phyloP scores from a whole-genome alignment of 2,888 invertebrate species.

The Andrena fulva region DNA sequence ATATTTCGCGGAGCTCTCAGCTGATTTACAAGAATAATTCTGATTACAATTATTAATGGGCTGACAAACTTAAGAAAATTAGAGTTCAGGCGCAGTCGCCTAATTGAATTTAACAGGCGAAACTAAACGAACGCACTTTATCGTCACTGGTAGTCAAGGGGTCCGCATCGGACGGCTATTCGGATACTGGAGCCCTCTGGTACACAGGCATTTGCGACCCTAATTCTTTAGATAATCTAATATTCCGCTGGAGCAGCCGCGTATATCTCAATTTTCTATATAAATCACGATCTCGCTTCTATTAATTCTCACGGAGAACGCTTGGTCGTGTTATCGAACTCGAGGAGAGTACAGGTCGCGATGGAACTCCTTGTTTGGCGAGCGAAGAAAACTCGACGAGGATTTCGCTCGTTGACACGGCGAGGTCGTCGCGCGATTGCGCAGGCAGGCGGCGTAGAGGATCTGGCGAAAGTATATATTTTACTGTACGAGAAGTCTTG shows the following conservation, averaged over 20 bases:
- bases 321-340: slow-evolving; percentile 21
- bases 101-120: neutral
- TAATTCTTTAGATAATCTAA: slow-evolving; percentile 18
- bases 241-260: slow-evolving; percentile 2
- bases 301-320: slow-evolving; percentile 22
- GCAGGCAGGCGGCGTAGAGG: too few relatives aligned
- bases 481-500: neutral
- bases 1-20: too few relatives aligned
- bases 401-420: neutral
- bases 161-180: neutral
- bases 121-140: neutral
- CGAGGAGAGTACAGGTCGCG: neutral
- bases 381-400: neutral
- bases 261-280: slow-evolving; percentile 15
- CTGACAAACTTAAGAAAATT: too few relatives aligned
- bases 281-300: slow-evolving; percentile 11
- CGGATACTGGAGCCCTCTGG: neutral
- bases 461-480: neutral
- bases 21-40: too few relatives aligned
- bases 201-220: slow-evolving; percentile 4
- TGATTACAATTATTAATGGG: too few relatives aligned
- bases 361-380: slow-evolving; percentile 14
- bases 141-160: neutral
- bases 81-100: too few relatives aligned
- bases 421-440: neutral